Base-by-base conservation (phyloP, 2,113 vertebrate genomes). In the Callospermophilus lateralis region DNA sequence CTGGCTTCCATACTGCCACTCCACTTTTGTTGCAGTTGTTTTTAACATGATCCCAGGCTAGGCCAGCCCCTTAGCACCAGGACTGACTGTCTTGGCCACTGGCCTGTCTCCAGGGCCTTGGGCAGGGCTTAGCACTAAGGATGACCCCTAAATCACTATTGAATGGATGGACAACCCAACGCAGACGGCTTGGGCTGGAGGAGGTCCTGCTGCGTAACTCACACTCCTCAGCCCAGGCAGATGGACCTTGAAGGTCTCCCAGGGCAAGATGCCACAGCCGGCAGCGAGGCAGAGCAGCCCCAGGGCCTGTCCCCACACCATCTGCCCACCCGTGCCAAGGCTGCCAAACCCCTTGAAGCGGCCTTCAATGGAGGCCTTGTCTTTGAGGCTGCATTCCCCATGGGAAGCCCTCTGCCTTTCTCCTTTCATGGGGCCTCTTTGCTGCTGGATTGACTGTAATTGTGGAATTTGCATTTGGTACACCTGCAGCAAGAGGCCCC, bases 401-500 rank as follows among this genome's bases (percentile, higher is more conserved):
- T 3, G 0, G 95, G 96, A 67, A 91, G 48, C 83, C 84, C 88
- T 92, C 88, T 93, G 92, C 76, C 93, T 81, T 86, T 90, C 95
- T 95, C 87, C 89, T 94, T 96, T 97, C 78, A 84, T 83, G 65
- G 89, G 32, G 87, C 92, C 32, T 68, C 77, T 97, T 76, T 97
- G 92, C 84, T 88, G 32, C 84, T 19, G 72, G 93, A 73, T 67
- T 70, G 89, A 45, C 94, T 84, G 2, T 96, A 97, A 97, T 97
- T 94, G 96, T 93, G 3, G 0, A 48, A 97, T 98, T 98, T 97
- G 95, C 95, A 97, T 97, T 96, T 97, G 79, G 84, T 80, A 89
- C 84, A 96, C 97, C 95, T 96, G 97, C 96, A 97, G 92, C 87
- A 37, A 90, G 74, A 93, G 89, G 95, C 93, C 96, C 96, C 9